Percentiles rank a stretch among this genome's conserved stretches.
phyloP scores from a whole-genome alignment of 2,888 invertebrate genomes.

The Hypercompe scribonia region DNA sequence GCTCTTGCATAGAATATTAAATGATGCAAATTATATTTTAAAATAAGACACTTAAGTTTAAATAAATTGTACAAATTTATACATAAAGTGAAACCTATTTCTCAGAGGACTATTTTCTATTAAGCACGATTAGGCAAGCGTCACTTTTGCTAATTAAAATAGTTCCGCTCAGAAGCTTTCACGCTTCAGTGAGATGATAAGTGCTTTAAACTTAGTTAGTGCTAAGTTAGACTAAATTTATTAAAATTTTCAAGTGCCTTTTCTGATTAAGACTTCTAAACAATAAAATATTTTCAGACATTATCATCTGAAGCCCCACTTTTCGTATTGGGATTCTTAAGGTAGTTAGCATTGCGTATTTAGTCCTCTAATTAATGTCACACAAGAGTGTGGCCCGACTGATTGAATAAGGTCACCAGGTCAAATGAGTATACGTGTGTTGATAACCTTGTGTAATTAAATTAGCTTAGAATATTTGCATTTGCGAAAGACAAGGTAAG shows the following conservation, averaged over 20 bases:
- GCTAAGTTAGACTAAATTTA: not conserved
- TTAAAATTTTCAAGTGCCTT: not conserved
- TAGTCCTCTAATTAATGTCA: not conserved
- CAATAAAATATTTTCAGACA: not conserved
- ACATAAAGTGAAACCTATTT: too few species aligned
- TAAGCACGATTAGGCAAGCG: constrained; percentile 36
- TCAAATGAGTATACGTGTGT: too few species aligned
- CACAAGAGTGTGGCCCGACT: not conserved
- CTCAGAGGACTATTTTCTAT: too few species aligned
- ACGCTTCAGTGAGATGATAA: constrained; percentile 4
- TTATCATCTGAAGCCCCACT: not conserved
- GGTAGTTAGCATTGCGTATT: not conserved
- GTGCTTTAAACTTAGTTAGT: not conserved
- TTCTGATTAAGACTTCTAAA: not conserved
- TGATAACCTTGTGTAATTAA: too few species aligned
- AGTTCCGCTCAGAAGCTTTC: constrained; percentile 24
- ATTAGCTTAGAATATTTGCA: too few species aligned
- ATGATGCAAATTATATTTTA: too few species aligned
- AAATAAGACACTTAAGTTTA: too few species aligned
- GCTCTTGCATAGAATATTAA: too few species aligned
- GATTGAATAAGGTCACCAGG: not conserved
- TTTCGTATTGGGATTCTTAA: not conserved
- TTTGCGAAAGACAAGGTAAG: too few species aligned
- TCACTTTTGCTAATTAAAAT: constrained; percentile 49
- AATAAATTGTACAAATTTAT: too few species aligned